Evolutionary conservation across 2,113 vertebrate genomes (phyloP), one percentile per base, ranked within the genome.

Genomic region (Phodopus roborovskii): DNA sequence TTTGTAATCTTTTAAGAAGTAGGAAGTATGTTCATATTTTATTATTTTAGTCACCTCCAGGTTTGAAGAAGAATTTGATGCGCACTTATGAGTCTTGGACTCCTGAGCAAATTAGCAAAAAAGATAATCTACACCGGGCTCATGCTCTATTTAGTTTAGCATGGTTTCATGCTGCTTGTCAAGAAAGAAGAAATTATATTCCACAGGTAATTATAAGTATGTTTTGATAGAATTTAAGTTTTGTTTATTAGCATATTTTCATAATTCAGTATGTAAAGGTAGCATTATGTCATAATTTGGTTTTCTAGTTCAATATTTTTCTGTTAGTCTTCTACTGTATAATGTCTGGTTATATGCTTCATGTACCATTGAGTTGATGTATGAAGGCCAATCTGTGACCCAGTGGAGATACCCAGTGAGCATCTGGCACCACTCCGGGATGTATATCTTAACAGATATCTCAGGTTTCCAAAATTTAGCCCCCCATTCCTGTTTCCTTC

Each of bases 151-250:
- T 99, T 97, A 99, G 99, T 96, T 98, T 99, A 97, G 99, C 99
- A 12, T 99, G 99, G 99, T 99, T 99, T 98, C 99, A 99, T 91
- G 99, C 99, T 74, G 99, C 99, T 15, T 99, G 99, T 97, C 99
- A 99, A 97, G 99, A 99, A 98, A 99, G 99, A 98, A 99, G 99
- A 97, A 99, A 99, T 97, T 99, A 99, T 85, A 99, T 99, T 96
- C 99, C 99, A 83, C 99, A 99, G 99, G 99, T 99, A 98, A 95
- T 60, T 89, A 84, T 15, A 60, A 60, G 33, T 58, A 15, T 22
- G 33, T 88, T 64, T 87, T 86, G 33, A 78, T 75, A 9, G 66
- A 85, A 30, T 45, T 3, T 88, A 73, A 82, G 7, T 8, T 30
- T 11, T 82, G 28, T 89, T 94, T 92, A 33, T 83, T 90, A 73